Base-by-base conservation (phyloP, 2,797 vertebrate species). In the Chelon auratus region DNA sequence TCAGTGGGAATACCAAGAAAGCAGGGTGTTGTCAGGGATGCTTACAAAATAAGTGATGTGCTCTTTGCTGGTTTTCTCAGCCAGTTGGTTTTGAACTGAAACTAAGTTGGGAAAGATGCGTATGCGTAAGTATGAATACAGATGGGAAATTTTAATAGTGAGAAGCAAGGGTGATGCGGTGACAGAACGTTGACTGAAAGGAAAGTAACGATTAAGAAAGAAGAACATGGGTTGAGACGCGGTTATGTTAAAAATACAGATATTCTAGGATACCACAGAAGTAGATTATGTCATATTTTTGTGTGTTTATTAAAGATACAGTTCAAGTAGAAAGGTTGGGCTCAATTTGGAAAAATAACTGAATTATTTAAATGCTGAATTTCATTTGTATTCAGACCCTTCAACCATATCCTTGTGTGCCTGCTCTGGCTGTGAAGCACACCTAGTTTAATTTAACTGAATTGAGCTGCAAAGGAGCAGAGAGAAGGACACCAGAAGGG, bases 161-260 rank as follows among this genome's bases (percentile, higher is more conserved):
- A 45, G 45, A 40, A 39, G 70, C 43, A 70, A 68, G 68, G 68
- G 62, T 26, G 39, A 76, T 33, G 43, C 62, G 47, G 52, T 53
- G 71, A 78, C n/a, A 52, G 63, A 10, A 48, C 33, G 52, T 52
- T 50, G 58, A 72, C 73, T 56, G 64, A 62, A 65, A 60, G 51
- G 37, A 68, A 77, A 64, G 36, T 48, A 20, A 45, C 78, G 72
- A 80, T 78, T 76, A 62, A 60, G 30, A 43, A 68, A 62, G 37
- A 42, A n/a, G 65, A 33, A 63, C 9, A 61, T 20, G 15, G 17
- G n/a, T 47, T 51, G 48, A 30, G 62, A 55, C 17, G 42, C 53
- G 18, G 77, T 83, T 79, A 59, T 1, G 3, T 68, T 66, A 59
- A 43, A 61, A 55, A 55, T 43, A 54, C 13, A 48, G 51, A 59